Evolutionary conservation across 2,888 invertebrate genomes (phyloP), one percentile per base, ranked within the genome.

Genomic region (Clusia tigrina): DNA sequence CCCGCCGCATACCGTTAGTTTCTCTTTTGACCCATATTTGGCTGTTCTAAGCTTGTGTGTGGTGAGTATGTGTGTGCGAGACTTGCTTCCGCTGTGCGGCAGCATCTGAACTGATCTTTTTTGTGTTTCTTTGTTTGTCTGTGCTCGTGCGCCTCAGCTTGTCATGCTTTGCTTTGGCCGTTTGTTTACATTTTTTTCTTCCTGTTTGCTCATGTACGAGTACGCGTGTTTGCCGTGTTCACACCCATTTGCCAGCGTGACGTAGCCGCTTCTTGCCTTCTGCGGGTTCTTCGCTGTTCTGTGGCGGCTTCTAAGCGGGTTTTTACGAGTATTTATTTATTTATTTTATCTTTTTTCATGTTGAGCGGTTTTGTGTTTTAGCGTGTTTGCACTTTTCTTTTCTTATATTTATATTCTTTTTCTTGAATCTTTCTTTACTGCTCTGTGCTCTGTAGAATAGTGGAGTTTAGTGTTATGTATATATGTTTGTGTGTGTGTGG

Each of bases 11-110:
- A 78, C 77, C 77, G 79, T 79, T 79, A 80, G 80, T 80, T 80
- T 80, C 79, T 80, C 81, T 80, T 80, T 80, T 80, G 81, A 81
- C 79, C 79, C 74, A 80, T 79, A 80, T 80, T 79, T 73, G 54
- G 61, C 67, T 67, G 62, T 62, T 67, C 65, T 68, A 62, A 59
- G 72, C 62, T 56, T 62, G 38, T 57, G 55, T 65, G 60, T 74
- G 74, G 68, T 72, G 25, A n/a, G 12, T 42, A 15, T 12, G 42
- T 6, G 9, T 42, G 48, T 22, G 42, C 42, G 32, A 32, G 32
- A 32, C 42, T 52, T n/a, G 12, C 25, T 37, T 54, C 23, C 24
- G 56, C n/a, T 37, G 51, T 65, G 64, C 52, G 23, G 51, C n/a
- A 68, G 72, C 75, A 77, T 77, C 72, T 73, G 74, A 77, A 6